Evolutionary conservation across 2,888 invertebrate genomes (phyloP).

Genomic region (Oconnorella tubifera): DNA sequence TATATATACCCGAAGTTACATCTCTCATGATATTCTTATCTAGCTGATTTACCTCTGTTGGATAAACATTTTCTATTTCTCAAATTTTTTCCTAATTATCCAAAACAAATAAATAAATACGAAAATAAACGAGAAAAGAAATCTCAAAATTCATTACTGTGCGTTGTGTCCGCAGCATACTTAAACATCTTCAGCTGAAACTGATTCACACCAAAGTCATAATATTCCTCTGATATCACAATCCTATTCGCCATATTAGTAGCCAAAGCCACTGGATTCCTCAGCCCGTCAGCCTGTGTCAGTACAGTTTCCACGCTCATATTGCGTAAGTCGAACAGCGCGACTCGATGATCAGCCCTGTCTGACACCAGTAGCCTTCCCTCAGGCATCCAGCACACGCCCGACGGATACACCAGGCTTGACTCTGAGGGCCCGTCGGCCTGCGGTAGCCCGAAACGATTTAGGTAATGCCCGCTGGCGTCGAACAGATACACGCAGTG

Average conservation of each 20-base stretch:
- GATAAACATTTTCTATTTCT: no score
- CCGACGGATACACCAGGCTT: constrained; percentile 9
- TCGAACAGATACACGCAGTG: constrained; percentile 10
- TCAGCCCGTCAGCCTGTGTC: neutral
- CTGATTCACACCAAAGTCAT: constrained; percentile 9
- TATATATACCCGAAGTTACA: no score
- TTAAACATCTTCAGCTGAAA: constrained; percentile 15
- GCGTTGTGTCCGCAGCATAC: no score
- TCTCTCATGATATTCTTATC: no score
- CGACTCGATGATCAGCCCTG: constrained; percentile 3
- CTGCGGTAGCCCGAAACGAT: constrained; percentile 3
- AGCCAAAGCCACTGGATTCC: constrained; percentile 13
- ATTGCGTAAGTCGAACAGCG: constrained; percentile 12
- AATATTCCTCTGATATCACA: constrained; percentile 10
- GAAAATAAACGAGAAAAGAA: no score
- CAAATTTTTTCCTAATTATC: no score
- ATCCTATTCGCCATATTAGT: constrained; percentile 11
- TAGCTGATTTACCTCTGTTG: no score
- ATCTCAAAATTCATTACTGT: no score
- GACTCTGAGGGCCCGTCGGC: neutral
- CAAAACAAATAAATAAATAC: no score
- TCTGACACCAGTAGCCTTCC: constrained; percentile 11
- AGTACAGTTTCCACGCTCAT: neutral
- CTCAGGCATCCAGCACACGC: constrained; percentile 10
- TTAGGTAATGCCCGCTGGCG: constrained; percentile 6